Evolutionary conservation across 1,140 invertebrate genomes (phyloP), one percentile per base, ranked within the genome.

Genomic region (Cyclargus thomasi): DNA sequence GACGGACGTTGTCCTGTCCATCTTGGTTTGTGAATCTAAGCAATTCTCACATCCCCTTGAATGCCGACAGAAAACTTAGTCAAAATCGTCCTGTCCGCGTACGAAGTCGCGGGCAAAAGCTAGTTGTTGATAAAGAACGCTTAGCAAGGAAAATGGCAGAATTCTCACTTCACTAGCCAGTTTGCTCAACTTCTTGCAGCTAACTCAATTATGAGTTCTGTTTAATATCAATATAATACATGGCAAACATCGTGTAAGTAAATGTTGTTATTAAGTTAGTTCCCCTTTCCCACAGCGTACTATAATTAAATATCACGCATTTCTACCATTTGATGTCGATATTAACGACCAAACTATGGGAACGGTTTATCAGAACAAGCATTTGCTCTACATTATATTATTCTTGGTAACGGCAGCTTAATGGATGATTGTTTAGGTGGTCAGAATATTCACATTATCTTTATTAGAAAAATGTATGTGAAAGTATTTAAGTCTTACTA

Each of bases 271-370:
- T 47, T 47, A 47, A 7, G 39, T 47, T 47, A 47, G 39, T 16
- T 47, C 14, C 39, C 39, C 10, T 4, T 64, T 68, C 67, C 67
- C 62, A 68, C 62, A 64, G 23, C 4, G 18, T 16, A 35, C 53
- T 14, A n/a, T 36, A 68, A 64, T 68, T 68, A 55, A 68, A 36
- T 64, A 57, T 22, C 64, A 64, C 67, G 62, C 67, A 35, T 64
- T 68, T 63, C 39, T 63, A 21, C 17, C 39, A 66, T 66, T 66
- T 36, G 53, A 67, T 68, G 67, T 68, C 67, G 62, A 68, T 68
- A 64, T 16, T 64, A 64, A 59, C 18, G 62, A 64, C n/a, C n/a
- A 55, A 64, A 68, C 53, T 63, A 39, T 70, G 68, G 64, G 68
- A 70, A 70, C 21, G 14, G 14, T 47, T 47, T 47, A 47, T 16